Base-by-base conservation (phyloP, 1,140 invertebrate species). In the Cydia fagiglandana region DNA sequence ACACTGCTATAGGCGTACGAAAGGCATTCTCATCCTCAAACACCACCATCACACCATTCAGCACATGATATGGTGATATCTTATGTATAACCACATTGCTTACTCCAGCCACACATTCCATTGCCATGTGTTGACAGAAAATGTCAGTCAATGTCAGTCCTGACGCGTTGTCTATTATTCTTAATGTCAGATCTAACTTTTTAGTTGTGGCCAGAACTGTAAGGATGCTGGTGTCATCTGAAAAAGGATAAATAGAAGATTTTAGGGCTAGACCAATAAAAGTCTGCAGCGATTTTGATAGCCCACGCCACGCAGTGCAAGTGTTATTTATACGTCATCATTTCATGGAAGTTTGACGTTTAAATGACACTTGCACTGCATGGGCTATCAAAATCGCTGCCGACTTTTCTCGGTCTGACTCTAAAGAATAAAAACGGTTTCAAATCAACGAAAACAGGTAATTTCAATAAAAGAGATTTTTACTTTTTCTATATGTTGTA, bases 1-100 rank as follows among this genome's bases (percentile, higher is more conserved):
- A 84, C 24, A 89, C 77, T 73, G 79, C 30, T 28, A 87, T 30
- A 73, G 79, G 78, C 64, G 75, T 77, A 24, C 17, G 28, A 24
- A 76, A 64, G 53, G 78, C 41, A 73, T 45, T 68, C 61, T 64
- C 66, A 74, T 77, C 64, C 61, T 81, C 4, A 70, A 81, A 80
- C 20, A 87, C 61, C 30, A 89, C 61, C 81, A 88, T 85, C 9
- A 88, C 74, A 7, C 90, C 88, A 82, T 90, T 76, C 6, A 91
- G 73, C 24, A 79, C 50, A 73, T 90, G 86, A 68, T 83, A 84
- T 5, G 87, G 86, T 20, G 86, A 86, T 38, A 61, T 75, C 64
- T 78, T 89, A 64, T 85, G 78, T 73, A 90, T 76, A 10, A 84
- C 73, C 73, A 87, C 47, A 75, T 86, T 86, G 0, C 81, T 68